A percentile compares a stretch with the other conserved stretches of the same genome.
phyloP scores from a whole-genome alignment of 2,888 invertebrate species.

The Meliscaeva auricollis region DNA sequence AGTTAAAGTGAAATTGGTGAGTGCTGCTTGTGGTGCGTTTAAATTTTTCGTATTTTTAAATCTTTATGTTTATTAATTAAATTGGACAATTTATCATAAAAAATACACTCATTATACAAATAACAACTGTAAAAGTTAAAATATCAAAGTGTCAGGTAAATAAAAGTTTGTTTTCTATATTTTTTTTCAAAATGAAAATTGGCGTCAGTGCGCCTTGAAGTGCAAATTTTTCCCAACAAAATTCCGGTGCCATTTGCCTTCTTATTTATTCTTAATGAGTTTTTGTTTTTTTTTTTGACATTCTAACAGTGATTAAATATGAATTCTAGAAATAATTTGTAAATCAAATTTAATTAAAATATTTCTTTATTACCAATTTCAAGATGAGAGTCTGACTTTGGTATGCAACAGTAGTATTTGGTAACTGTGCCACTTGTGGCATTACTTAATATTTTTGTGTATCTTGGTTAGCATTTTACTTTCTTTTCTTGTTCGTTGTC shows the following conservation, averaged over 20 bases:
- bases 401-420: conserved; percentile 59
- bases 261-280: neutral
- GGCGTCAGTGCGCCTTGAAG: conserved; percentile 62
- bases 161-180: conserved; percentile 30
- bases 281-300: conserved; percentile 14
- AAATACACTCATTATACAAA: conserved; percentile 34
- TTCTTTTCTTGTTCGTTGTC: conserved; percentile 66
- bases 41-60: conserved; percentile 37
- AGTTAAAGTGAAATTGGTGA: conserved; percentile 76
- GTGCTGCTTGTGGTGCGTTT: conserved; percentile 55
- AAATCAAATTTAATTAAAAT: neutral
- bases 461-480: conserved; percentile 59
- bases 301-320: neutral
- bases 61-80: conserved; percentile 45
- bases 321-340: neutral
- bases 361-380: neutral
- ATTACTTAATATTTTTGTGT: conserved; percentile 67
- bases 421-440: conserved; percentile 74
- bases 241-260: conserved; percentile 62
- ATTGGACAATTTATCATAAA: conserved; percentile 27
- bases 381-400: neutral
- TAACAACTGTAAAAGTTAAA: conserved; percentile 26
- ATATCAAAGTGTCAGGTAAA: conserved; percentile 57
- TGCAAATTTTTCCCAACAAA: conserved; percentile 46
- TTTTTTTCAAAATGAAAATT: conserved; percentile 48